These are phyloP conservation scores for Tetragonisca angustula DNA, from an alignment of 2,888 invertebrate species.

Conservation along the genomic window DNA sequence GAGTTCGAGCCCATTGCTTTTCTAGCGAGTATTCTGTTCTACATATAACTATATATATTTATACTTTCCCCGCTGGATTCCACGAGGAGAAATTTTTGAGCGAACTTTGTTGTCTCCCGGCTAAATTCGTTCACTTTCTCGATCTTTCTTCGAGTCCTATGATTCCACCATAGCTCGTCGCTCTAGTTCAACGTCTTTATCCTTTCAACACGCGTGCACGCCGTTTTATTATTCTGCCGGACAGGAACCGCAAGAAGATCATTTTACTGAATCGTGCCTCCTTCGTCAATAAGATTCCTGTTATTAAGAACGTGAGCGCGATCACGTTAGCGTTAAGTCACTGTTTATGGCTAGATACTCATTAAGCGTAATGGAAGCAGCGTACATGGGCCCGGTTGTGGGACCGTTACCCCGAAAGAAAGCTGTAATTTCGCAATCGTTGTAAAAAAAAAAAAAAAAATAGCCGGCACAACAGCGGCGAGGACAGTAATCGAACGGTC, in stretches of 20 bases:
- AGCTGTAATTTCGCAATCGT: constrained; percentile 25
- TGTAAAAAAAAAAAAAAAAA: background rate
- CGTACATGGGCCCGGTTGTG: background rate
- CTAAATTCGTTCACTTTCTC: constrained; percentile 43
- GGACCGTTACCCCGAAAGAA: constrained; percentile 27
- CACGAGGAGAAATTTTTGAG: constrained; percentile 45
- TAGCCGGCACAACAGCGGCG: background rate
- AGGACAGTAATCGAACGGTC: background rate
- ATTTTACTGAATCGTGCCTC: background rate
- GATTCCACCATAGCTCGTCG: background rate
- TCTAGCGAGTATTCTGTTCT: constrained; percentile 8
- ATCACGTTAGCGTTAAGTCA: constrained; percentile 4
- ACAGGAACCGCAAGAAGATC: background rate
- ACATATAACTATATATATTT: constrained; percentile 34
- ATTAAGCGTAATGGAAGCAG: constrained; percentile 18
- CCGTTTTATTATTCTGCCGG: background rate
- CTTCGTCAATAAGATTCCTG: constrained; percentile 7
- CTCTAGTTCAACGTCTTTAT: background rate
- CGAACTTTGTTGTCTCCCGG: constrained; percentile 1
- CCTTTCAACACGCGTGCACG: background rate
- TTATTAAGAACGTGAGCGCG: constrained; percentile 3
- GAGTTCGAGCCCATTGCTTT: background rate
- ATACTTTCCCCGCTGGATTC: constrained; percentile 51
- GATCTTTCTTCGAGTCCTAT: background rate
- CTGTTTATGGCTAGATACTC: constrained; percentile 28